Conservation (phyloP, 2,797 vertebrate genomes). For the Acanthurus tractus region DNA sequence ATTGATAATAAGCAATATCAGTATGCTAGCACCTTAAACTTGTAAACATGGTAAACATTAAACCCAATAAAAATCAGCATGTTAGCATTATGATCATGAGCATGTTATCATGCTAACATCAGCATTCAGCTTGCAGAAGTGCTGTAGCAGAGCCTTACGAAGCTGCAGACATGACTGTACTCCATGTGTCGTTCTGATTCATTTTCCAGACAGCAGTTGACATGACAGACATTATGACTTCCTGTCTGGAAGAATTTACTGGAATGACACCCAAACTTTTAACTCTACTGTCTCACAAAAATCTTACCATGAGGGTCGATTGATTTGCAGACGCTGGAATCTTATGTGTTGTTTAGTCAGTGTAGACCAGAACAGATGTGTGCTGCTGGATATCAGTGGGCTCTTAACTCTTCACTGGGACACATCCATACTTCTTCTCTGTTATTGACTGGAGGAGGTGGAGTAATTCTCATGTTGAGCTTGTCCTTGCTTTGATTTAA, state of each 20-base stretch:
- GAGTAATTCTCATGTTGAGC: not conserved
- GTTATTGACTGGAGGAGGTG: not conserved
- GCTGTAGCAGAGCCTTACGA: too few relatives aligned
- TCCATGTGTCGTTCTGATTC: not conserved
- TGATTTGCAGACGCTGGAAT: not conserved
- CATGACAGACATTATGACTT: not conserved
- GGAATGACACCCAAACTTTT: not conserved
- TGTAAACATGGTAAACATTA: not conserved
- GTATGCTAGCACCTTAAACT: not conserved
- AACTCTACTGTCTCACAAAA: not conserved
- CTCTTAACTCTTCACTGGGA: not conserved
- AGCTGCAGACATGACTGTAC: not conserved
- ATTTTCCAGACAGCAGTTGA: not conserved
- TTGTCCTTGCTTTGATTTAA: conserved; percentile 2
- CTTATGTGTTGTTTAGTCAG: not conserved
- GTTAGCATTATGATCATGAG: too few relatives aligned
- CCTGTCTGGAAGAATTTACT: not conserved
- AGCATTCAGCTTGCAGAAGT: too few relatives aligned
- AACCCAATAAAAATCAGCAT: too few relatives aligned
- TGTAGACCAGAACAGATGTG: not conserved
- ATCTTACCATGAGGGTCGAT: not conserved
- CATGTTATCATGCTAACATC: too few relatives aligned
- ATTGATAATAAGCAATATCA: not conserved
- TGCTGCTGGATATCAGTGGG: not conserved
- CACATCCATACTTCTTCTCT: not conserved